A percentile compares a stretch with the other conserved stretches of the same genome.
phyloP scores from a whole-genome alignment of 2,113 vertebrate species.

The Mesoclemmys tuberculata region DNA sequence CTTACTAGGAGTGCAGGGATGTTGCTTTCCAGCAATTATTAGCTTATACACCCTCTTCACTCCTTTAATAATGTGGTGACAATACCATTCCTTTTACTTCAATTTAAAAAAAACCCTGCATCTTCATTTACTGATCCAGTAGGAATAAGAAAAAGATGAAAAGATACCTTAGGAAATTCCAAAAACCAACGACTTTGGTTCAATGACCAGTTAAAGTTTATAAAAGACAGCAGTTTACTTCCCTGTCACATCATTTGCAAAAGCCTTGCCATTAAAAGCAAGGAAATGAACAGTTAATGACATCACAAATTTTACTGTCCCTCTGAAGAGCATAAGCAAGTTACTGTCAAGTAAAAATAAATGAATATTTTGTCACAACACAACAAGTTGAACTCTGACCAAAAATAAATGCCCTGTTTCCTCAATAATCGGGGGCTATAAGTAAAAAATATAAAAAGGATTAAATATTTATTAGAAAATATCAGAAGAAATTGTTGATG shows the following conservation, averaged over 20 bases:
- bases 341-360: neutral
- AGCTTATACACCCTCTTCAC: neutral
- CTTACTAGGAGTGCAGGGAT: neutral
- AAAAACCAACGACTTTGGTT: neutral
- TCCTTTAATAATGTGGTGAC: neutral
- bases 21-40: neutral
- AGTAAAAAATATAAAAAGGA: neutral
- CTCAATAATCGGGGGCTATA: neutral
- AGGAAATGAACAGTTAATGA: neutral
- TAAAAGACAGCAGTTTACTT: neutral
- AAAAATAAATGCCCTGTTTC: neutral
- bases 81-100: neutral
- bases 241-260: neutral
- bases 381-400: neutral
- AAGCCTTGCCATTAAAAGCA: neutral
- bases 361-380: rapidly evolving
- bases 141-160: neutral
- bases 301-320: neutral
- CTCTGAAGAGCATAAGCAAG: neutral
- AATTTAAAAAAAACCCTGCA: neutral
- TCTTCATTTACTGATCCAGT: neutral
- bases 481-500: neutral
- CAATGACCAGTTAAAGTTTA: neutral
- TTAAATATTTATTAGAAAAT: neutral
- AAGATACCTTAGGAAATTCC: neutral